phyloP scores from a whole-genome alignment of 2,797 vertebrate species.

The Labroides dimidiatus region DNA sequence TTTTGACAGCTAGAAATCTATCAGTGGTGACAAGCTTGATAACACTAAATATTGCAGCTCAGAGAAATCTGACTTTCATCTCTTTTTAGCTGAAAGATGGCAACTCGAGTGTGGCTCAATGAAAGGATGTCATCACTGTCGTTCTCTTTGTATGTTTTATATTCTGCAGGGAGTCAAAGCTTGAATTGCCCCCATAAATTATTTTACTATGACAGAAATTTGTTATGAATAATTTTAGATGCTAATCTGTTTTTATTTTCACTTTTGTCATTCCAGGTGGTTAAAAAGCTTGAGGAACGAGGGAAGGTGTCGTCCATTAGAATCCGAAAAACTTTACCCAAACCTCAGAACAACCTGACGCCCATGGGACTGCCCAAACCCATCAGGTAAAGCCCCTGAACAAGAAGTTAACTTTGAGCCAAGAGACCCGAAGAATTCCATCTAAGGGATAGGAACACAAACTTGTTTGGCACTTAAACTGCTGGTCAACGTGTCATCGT shows the following conservation, averaged over 20 bases:
- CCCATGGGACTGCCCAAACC: conserved; percentile 93
- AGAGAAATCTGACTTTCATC: too few species aligned
- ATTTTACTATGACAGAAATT: not conserved
- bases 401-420: not conserved
- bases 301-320: conserved; percentile 91
- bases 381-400: conserved; percentile 79
- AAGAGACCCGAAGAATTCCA: not conserved
- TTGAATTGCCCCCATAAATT: too few species aligned
- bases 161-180: too few species aligned
- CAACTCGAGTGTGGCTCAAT: too few species aligned
- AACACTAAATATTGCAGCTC: too few species aligned
- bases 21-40: too few species aligned
- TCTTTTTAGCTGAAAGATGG: too few species aligned
- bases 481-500: too few species aligned
- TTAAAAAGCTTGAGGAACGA: conserved; percentile 72
- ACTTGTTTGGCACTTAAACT: not conserved
- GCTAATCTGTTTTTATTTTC: not conserved
- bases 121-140: too few species aligned
- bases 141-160: too few species aligned
- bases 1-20: too few species aligned
- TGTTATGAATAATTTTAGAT: not conserved
- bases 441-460: not conserved
- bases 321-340: conserved; percentile 87
- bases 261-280: conserved; percentile 58
- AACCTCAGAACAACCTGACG: conserved; percentile 89